These are phyloP conservation scores for Timema podura DNA, from an alignment of 2,888 invertebrate species.

Conservation along the genomic window DNA sequence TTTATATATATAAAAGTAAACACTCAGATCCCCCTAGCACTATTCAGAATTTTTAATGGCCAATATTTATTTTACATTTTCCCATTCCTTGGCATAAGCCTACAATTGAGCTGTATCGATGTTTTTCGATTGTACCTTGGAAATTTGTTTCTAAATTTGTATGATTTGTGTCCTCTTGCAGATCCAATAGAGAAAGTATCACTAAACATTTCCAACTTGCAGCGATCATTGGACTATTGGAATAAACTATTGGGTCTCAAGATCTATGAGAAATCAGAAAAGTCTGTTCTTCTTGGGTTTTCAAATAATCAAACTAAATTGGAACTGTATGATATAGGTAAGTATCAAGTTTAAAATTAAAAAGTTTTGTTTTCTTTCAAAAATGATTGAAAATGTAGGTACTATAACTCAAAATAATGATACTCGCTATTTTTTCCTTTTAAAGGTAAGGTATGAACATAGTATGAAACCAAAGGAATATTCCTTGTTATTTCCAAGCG, in stretches of 20 bases:
- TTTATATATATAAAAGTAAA: too few relatives aligned
- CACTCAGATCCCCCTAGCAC: too few relatives aligned
- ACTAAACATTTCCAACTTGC: slow-evolving; percentile 71
- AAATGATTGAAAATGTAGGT: background rate
- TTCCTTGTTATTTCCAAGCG: too few relatives aligned
- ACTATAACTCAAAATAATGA: too few relatives aligned
- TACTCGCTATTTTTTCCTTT: background rate
- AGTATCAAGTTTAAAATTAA: slow-evolving; percentile 35
- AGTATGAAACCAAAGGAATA: too few relatives aligned
- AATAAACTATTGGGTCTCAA: slow-evolving; percentile 70
- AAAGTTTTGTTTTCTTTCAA: too few relatives aligned
- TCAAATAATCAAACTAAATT: slow-evolving; percentile 68
- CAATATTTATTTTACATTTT: too few relatives aligned
- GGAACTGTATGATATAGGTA: slow-evolving; percentile 70
- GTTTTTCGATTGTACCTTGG: background rate
- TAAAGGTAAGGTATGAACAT: background rate
- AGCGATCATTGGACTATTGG: slow-evolving; percentile 80
- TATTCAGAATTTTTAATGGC: too few relatives aligned
- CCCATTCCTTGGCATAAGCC: too few relatives aligned
- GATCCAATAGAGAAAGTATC: slow-evolving; percentile 80
- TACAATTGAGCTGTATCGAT: background rate
- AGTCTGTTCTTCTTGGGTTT: slow-evolving; percentile 66
- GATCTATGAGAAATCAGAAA: slow-evolving; percentile 59
- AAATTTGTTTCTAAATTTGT: background rate
- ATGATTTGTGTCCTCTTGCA: slow-evolving; percentile 40